These are phyloP conservation scores for Nasonovia ribisnigri DNA, from an alignment of 2,888 invertebrate species.

Conservation along the genomic window DNA sequence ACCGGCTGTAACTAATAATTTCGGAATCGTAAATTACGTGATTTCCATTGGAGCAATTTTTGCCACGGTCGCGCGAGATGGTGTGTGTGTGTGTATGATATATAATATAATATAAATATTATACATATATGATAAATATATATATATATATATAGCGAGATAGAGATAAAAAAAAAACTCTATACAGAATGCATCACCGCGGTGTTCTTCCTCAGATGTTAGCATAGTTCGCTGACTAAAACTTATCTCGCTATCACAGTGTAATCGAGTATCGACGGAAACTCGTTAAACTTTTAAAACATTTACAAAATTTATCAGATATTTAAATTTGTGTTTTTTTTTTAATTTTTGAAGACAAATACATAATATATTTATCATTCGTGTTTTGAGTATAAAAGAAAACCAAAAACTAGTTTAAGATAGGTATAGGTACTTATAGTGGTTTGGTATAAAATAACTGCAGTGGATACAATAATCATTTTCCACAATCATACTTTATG, in stretches of 20 bases:
- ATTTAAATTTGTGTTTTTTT: neutral
- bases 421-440: neutral
- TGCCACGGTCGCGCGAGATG: neutral
- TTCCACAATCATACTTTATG: neutral
- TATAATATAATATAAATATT: neutral
- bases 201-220: neutral
- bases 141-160: too few species aligned
- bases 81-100: neutral
- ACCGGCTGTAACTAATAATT: neutral
- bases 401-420: neutral
- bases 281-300: neutral
- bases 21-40: conserved; percentile 14
- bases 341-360: neutral
- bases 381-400: neutral
- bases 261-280: neutral
- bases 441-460: neutral
- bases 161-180: neutral
- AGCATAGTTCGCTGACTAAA: neutral
- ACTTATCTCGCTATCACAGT: neutral
- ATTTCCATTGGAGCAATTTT: neutral
- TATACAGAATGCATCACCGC: neutral
- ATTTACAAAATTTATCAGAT: neutral
- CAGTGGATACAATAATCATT: neutral
- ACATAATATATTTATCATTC: neutral
- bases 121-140: neutral